Conservation (phyloP, 1,140 invertebrate genomes). For the Dryas iulia region DNA sequence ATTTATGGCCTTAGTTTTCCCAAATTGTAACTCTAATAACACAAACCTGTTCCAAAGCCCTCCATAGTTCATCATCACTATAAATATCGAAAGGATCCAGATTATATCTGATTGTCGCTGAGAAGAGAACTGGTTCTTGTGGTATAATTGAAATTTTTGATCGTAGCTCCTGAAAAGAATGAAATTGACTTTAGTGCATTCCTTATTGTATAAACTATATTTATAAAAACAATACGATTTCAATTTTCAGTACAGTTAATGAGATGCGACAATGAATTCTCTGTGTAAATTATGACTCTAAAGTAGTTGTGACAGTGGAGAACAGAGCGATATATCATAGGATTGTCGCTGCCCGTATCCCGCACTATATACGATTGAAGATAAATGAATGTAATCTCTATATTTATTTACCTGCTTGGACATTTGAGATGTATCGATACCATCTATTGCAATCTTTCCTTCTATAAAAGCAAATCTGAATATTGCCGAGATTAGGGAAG, state of each 20-base stretch:
- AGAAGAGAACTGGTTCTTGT: slow-evolving; percentile 88
- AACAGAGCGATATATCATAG: not conserved
- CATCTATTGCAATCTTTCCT: slow-evolving; percentile 85
- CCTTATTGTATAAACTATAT: not conserved
- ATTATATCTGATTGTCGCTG: slow-evolving; percentile 85
- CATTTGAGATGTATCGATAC: slow-evolving; percentile 81
- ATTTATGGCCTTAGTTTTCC: not conserved
- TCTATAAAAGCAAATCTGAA: slow-evolving; percentile 86
- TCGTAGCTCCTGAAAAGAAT: slow-evolving; percentile 53
- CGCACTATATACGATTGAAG: too few species aligned
- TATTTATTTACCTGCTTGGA: slow-evolving; percentile 54
- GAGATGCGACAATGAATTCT: too few species aligned
- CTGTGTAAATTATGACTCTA: too few species aligned
- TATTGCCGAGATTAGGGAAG: slow-evolving; percentile 85
- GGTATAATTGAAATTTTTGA: slow-evolving; percentile 89
- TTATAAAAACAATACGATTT: too few species aligned
- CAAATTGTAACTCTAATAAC: not conserved
- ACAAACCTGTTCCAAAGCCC: slow-evolving; percentile 83
- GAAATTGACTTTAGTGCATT: not conserved
- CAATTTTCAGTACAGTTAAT: too few species aligned
- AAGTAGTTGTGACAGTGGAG: too few species aligned
- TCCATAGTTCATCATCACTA: slow-evolving; percentile 84
- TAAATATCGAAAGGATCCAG: slow-evolving; percentile 86
- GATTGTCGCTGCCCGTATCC: too few species aligned
- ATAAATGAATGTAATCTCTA: not conserved